phyloP scores from a whole-genome alignment of 2,888 invertebrate species.

The Zhuqinia jingwanae region DNA sequence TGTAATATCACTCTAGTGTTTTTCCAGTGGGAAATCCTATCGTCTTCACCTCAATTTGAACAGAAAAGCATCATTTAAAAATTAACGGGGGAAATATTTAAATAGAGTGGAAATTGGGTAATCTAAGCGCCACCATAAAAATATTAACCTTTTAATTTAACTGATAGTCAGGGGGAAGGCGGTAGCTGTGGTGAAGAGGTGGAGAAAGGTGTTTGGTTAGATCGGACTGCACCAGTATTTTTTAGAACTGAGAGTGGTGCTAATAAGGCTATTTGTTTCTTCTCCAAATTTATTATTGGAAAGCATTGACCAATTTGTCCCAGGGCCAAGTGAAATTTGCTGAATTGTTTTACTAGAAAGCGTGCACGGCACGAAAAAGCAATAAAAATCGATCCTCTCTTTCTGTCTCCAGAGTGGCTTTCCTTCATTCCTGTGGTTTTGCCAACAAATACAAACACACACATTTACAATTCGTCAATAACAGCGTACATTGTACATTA shows the following conservation, averaged over 20 bases:
- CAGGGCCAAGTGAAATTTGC: slow-evolving; percentile 11
- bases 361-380: slow-evolving; percentile 29
- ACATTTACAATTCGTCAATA: neutral
- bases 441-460: neutral
- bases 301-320: slow-evolving; percentile 47
- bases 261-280: slow-evolving; percentile 7
- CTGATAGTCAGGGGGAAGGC: neutral
- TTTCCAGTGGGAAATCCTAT: neutral
- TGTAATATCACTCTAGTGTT: neutral
- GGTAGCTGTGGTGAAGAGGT: neutral
- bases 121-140: slow-evolving; percentile 17
- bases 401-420: slow-evolving; percentile 37
- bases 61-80: neutral
- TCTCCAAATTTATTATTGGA: slow-evolving; percentile 34
- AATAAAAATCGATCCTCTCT: slow-evolving; percentile 53
- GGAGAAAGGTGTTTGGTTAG: no score
- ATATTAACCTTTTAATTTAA: neutral
- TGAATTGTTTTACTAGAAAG: slow-evolving; percentile 16
- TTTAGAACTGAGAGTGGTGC: neutral
- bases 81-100: neutral
- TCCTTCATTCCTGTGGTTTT: slow-evolving; percentile 31
- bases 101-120: neutral
- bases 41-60: no score
- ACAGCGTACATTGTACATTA: neutral
- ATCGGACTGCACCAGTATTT: neutral